These are phyloP conservation scores for Machimus atricapillus DNA, from an alignment of 2,888 invertebrate genomes.

Conservation along the genomic window DNA sequence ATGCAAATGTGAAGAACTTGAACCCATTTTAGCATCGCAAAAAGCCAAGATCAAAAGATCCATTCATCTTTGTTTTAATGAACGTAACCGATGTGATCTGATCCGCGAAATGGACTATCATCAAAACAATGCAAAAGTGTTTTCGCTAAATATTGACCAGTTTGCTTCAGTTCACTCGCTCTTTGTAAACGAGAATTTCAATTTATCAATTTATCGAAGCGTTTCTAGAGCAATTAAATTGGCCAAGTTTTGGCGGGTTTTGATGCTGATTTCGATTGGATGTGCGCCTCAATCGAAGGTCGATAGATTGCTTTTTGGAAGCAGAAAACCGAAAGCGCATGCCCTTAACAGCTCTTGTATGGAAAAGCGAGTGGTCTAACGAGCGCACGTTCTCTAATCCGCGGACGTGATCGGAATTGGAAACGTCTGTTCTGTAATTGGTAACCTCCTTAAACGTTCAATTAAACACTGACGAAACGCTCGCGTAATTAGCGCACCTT, in stretches of 20 bases:
- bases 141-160: neutral
- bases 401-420: conserved; percentile 1
- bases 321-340: neutral
- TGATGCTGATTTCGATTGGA: neutral
- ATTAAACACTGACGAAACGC: conserved; percentile 19
- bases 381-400: neutral
- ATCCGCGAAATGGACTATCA: neutral
- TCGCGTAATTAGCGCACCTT: neutral
- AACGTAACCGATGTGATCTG: neutral
- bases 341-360: neutral
- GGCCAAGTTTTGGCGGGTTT: neutral
- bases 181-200: neutral
- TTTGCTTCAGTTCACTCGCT: neutral
- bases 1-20: neutral
- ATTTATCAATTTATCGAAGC: neutral
- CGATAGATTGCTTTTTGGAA: neutral
- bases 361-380: neutral
- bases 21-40: neutral
- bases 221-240: neutral
- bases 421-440: neutral
- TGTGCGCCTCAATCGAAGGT: neutral
- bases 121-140: neutral
- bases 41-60: neutral
- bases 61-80: neutral
- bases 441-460: conserved; percentile 16